These are phyloP conservation scores for Carcharodon carcharias DNA, from an alignment of 2,797 vertebrate genomes.

Conservation along the genomic window DNA sequence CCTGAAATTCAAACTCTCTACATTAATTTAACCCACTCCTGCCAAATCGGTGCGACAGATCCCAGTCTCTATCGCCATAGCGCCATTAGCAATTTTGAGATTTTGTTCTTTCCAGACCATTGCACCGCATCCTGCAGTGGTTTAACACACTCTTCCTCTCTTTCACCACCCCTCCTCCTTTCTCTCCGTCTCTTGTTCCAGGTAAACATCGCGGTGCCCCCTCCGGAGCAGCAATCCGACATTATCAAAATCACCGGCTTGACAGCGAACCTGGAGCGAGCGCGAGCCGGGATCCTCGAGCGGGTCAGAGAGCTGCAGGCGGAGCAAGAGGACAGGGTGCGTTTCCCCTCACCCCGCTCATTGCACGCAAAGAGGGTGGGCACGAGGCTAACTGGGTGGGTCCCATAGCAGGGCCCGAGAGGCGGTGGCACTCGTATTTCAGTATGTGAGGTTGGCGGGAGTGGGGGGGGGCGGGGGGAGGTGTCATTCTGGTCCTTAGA, in stretches of 20 bases:
- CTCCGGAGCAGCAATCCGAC: conserved; percentile 67
- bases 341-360: not conserved
- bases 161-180: not conserved
- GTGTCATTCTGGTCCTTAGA: not conserved
- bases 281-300: conserved; percentile 59
- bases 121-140: too few relatives aligned
- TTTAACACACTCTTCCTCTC: too few relatives aligned
- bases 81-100: too few relatives aligned
- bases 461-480: too few relatives aligned
- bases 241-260: conserved; percentile 67
- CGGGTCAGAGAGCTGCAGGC: conserved; percentile 67
- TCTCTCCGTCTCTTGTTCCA: conserved; percentile 42
- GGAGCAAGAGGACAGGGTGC: conserved; percentile 68
- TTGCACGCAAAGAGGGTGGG: not conserved
- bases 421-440: too few relatives aligned
- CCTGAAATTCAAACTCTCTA: too few relatives aligned
- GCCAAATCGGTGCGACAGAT: too few relatives aligned
- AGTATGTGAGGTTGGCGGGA: not conserved
- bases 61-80: too few relatives aligned
- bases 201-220: conserved; percentile 74
- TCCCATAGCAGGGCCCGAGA: not conserved
- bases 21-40: too few relatives aligned
- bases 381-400: not conserved
- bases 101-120: too few relatives aligned
- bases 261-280: conserved; percentile 60